phyloP scores from a whole-genome alignment of 1,140 invertebrate species.

The Lepidostoma basale region DNA sequence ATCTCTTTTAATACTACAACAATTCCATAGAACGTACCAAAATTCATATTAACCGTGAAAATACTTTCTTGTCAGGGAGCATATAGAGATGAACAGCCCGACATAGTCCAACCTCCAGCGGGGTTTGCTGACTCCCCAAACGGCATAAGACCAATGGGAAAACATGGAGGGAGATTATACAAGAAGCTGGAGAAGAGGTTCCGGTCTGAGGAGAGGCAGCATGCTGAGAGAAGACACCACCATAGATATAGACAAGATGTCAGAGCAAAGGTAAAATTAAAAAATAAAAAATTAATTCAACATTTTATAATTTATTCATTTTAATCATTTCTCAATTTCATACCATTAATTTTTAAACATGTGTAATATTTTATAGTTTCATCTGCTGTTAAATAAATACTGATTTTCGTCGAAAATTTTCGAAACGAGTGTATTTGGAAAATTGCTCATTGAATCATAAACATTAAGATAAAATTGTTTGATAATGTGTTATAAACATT shows the following conservation, averaged over 20 bases:
- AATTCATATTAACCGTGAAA: too few relatives aligned
- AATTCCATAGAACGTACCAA: too few relatives aligned
- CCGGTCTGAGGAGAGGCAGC: conserved; percentile 77
- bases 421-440: too few relatives aligned
- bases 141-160: conserved; percentile 56
- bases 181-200: conserved; percentile 84
- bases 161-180: conserved; percentile 67
- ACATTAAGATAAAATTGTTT: too few relatives aligned
- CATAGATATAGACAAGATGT: conserved; percentile 72
- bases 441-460: too few relatives aligned
- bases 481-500: too few relatives aligned
- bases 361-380: not conserved
- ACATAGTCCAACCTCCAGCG: conserved; percentile 84
- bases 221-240: conserved; percentile 65
- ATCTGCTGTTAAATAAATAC: not conserved
- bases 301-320: not conserved
- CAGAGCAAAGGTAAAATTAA: conserved; percentile 74
- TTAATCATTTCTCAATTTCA: not conserved
- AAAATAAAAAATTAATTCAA: too few relatives aligned
- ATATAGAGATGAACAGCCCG: conserved; percentile 65
- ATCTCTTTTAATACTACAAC: too few relatives aligned
- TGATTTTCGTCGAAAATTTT: too few relatives aligned
- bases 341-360: not conserved
- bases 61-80: too few relatives aligned
- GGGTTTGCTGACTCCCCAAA: conserved; percentile 86